A percentile compares a stretch with the other conserved stretches of the same genome.
Evolutionary conservation across 2,113 vertebrate species (phyloP).

Genomic region (Ornithorhynchus anatinus): DNA sequence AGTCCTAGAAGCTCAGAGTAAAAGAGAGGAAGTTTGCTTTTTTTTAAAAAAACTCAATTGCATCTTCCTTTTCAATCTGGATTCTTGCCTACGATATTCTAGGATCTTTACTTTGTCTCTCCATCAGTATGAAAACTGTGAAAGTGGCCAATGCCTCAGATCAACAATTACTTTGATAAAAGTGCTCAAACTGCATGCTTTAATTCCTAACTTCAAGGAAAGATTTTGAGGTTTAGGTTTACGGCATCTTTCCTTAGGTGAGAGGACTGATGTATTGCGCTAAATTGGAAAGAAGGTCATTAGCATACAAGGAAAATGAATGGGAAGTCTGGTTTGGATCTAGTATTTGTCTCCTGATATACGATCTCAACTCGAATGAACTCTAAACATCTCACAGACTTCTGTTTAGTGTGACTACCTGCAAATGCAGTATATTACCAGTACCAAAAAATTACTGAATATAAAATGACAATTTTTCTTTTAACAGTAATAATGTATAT

Average conservation of each 20-base stretch:
- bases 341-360: background rate
- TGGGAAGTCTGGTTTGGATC: background rate
- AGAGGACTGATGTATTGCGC: background rate
- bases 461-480: too few relatives aligned
- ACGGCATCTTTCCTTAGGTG: slow-evolving; percentile 17
- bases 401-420: background rate
- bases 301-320: background rate
- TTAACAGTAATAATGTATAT: too few relatives aligned
- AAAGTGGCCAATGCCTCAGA: slow-evolving; percentile 58
- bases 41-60: slow-evolving; percentile 17
- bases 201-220: slow-evolving; percentile 50
- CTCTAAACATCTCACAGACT: background rate
- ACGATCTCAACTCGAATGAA: background rate
- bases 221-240: slow-evolving; percentile 13
- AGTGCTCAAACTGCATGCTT: slow-evolving; percentile 41
- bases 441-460: too few relatives aligned
- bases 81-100: slow-evolving; percentile 59
- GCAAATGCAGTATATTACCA: too few relatives aligned
- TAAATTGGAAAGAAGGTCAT: background rate
- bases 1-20: too few relatives aligned
- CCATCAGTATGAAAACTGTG: slow-evolving; percentile 46
- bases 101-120: slow-evolving; percentile 52
- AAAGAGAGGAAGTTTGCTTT: slow-evolving; percentile 46
- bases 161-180: slow-evolving; percentile 60
- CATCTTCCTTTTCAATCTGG: slow-evolving; percentile 56